Evolutionary conservation across 2,888 invertebrate species (phyloP).

Genomic region (Limnephilus marmoratus): DNA sequence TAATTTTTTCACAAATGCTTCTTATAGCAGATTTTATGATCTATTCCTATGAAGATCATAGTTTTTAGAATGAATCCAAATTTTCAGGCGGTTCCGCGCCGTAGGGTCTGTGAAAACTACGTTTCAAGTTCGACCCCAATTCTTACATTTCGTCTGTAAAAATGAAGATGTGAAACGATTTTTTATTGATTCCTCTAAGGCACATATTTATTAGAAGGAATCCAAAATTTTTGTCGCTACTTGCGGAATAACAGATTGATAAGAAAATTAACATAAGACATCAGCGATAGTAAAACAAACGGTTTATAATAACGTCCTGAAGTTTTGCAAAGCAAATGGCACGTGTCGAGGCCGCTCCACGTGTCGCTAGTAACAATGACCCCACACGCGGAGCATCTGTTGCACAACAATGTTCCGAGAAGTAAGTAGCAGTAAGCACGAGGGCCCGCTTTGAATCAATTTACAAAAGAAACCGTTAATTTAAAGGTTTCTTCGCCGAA

Average conservation of each 20-base stretch:
- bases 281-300: neutral
- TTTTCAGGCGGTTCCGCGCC: too few relatives aligned
- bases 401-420: neutral
- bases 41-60: too few relatives aligned
- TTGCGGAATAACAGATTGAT: neutral
- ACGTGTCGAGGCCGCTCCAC: neutral
- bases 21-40: too few relatives aligned
- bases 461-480: neutral
- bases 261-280: neutral
- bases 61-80: too few relatives aligned
- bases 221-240: too few relatives aligned
- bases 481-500: neutral
- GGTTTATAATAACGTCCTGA: neutral
- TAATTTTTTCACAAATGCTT: too few relatives aligned
- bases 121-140: too few relatives aligned
- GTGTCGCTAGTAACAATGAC: neutral
- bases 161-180: too few relatives aligned
- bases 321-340: neutral
- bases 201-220: too few relatives aligned
- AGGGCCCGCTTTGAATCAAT: neutral
- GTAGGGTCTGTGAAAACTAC: too few relatives aligned
- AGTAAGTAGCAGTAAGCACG: neutral
- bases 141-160: too few relatives aligned
- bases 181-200: too few relatives aligned
- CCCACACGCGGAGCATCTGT: neutral